Base-by-base conservation (phyloP, 2,888 invertebrate genomes). In the Meandrusa payeni region DNA sequence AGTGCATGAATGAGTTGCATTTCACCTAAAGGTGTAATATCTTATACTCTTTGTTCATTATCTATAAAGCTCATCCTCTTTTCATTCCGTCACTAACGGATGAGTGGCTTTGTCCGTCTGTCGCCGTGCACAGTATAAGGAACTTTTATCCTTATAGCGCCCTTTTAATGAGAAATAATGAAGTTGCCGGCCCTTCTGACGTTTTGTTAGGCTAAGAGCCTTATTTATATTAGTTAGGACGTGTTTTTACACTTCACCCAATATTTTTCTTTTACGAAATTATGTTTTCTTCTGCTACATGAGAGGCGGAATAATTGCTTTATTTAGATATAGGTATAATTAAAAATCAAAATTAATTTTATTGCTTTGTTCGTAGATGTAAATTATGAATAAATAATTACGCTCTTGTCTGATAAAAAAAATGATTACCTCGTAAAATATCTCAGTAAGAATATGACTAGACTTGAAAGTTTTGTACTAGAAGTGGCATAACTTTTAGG, bases 161-260 rank as follows among this genome's bases (percentile, higher is more conserved):
- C 71, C 66, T 76, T 81, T 76, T 83, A 86, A 87, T 83, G 78
- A 83, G 73, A 76, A 85, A 61, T 81, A 82, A 87, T 86, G 82
- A 82, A 78, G 76, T 77, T 66, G 54, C 67, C 70, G 65, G 65
- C 76, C 76, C 63, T 64, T 51, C 63, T 58, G 55, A 65, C 76
- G 75, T 80, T 83, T 79, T 78, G 74, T 77, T 76, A 78, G 73
- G 77, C 69, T 76, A 74, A 80, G 76, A 76, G 69, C 64, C 73
- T 71, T 82, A 83, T 85, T 85, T 85, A 69, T 86, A 76, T 81
- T 77, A 81, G 76, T 81, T 83, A 78, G 69, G 55, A 67, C 69
- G 67, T 77, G 76, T 76, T 80, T 79, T 75, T 70, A 64, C 70
- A 64, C 58, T 46, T 51, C 39, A 42, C 42, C 57, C 50, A 57